Evolutionary conservation across 2,888 invertebrate genomes (phyloP), one percentile per base, ranked within the genome.

Genomic region (Drosophila nr. perissopoda): DNA sequence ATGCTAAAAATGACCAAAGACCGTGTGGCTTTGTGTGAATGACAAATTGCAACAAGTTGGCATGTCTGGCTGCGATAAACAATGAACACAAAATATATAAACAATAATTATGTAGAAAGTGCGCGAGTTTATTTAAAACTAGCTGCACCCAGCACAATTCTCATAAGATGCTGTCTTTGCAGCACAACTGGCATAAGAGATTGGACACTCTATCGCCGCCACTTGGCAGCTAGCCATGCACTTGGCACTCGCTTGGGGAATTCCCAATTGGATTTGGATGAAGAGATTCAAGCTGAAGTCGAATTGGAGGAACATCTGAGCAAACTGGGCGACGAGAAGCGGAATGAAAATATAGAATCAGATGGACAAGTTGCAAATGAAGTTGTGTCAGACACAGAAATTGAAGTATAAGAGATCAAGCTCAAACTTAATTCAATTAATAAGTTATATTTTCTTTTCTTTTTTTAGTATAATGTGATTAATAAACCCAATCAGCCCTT

Each of bases 81-180:
- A 66, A 61, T 76, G 57, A 52, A n/a, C 38, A 54, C 31, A 2
- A 45, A 29, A 31, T 18, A 27, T 25, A 59, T 68, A 67, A 58
- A 45, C 58, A 71, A 74, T 21, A 56, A 25, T 11, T 75, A 70
- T 54, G 49, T 71, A 29, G 74, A 84, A 56, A 62, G 69, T 31
- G 82, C 69, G 4, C 66, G 63, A 8, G 61, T 84, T 5, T 82
- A 82, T 56, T 67, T 83, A 27, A 78, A 69, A 11, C 18, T 51
- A 13, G 52, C 36, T 3, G 69, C 57, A 8, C 48, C 40, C 13
- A 29, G 18, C 11, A 53, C 40, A 29, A 33, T 78, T 29, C 2
- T 68, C 0, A 81, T 81, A 8, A 78, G 76, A 56, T 82, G 84
- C 60, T 49, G 70, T 18, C 57, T 76, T 8, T 82, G 82, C 54